Conservation (phyloP, 2,888 invertebrate species). For the Coremacera marginata region DNA sequence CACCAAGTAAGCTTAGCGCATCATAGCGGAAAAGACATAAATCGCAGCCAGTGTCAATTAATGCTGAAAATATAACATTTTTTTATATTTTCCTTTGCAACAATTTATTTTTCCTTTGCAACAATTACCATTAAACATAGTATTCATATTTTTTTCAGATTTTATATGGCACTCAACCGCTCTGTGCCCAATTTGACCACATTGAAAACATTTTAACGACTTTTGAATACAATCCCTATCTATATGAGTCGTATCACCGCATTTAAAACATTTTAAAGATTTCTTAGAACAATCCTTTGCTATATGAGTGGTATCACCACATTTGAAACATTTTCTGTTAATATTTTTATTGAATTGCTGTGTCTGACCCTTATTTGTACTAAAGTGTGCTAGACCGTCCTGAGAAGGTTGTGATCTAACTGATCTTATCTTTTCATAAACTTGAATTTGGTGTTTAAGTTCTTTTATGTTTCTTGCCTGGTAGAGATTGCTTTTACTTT, state of each 20-base stretch:
- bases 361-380: no score
- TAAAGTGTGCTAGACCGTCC: no score
- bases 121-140: neutral
- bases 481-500: conserved; percentile 34
- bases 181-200: conserved; percentile 34
- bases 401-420: conserved; percentile 30
- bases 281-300: neutral
- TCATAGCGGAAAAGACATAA: neutral
- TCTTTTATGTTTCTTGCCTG: conserved; percentile 13
- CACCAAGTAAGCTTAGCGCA: neutral
- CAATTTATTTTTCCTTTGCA: neutral
- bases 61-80: neutral
- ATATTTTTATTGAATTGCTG: no score
- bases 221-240: no score
- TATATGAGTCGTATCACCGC: no score
- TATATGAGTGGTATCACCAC: neutral
- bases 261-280: neutral
- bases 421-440: conserved; percentile 25
- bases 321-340: conserved; percentile 39
- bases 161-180: conserved; percentile 30
- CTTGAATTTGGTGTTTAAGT: conserved; percentile 4
- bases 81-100: no score
- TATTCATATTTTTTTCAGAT: no score
- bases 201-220: no score
- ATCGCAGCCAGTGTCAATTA: neutral